Percentiles rank a stretch among this genome's conserved stretches.
Evolutionary conservation across 1,140 invertebrate genomes (phyloP).

Genomic region (Sminthurides bifidus): DNA sequence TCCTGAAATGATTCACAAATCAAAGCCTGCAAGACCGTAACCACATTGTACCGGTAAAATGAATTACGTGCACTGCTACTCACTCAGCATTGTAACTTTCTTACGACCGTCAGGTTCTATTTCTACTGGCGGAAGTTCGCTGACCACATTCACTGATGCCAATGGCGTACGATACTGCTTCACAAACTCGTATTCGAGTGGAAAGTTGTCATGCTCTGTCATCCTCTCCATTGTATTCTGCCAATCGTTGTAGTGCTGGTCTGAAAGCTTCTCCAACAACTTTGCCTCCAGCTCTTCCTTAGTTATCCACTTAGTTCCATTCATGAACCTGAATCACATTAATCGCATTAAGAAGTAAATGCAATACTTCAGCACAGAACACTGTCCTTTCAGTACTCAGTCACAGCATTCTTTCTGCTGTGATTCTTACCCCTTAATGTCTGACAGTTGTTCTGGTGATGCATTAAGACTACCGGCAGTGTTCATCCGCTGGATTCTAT

Average conservation of each 20-base stretch:
- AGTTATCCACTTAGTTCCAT: slow-evolving; percentile 52
- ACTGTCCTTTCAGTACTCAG: neutral
- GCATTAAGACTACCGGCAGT: too few species aligned
- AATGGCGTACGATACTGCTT: slow-evolving; percentile 51
- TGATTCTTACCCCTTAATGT: neutral
- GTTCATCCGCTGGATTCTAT: too few species aligned
- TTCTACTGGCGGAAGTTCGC: slow-evolving; percentile 35
- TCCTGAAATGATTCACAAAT: slow-evolving; percentile 41
- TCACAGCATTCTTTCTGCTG: neutral
- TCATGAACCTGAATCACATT: slow-evolving; percentile 39
- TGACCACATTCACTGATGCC: slow-evolving; percentile 41
- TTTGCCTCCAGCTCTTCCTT: slow-evolving; percentile 52
- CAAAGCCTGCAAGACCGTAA: slow-evolving; percentile 1
- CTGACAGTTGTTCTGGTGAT: neutral
- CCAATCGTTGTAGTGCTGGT: slow-evolving; percentile 60
- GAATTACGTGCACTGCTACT: too few species aligned
- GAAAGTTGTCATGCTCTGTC: slow-evolving; percentile 51
- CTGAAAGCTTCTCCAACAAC: slow-evolving; percentile 59
- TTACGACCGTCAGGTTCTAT: slow-evolving; percentile 21
- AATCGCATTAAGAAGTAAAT: slow-evolving; percentile 17
- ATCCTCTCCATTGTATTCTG: slow-evolving; percentile 58
- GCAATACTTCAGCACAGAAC: slow-evolving; percentile 24
- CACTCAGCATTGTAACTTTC: slow-evolving; percentile 27
- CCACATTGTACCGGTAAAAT: slow-evolving; percentile 10
- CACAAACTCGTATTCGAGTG: slow-evolving; percentile 50